These are phyloP conservation scores for Hypothenemus hampei DNA, from an alignment of 1,140 invertebrate species.

Conservation along the genomic window DNA sequence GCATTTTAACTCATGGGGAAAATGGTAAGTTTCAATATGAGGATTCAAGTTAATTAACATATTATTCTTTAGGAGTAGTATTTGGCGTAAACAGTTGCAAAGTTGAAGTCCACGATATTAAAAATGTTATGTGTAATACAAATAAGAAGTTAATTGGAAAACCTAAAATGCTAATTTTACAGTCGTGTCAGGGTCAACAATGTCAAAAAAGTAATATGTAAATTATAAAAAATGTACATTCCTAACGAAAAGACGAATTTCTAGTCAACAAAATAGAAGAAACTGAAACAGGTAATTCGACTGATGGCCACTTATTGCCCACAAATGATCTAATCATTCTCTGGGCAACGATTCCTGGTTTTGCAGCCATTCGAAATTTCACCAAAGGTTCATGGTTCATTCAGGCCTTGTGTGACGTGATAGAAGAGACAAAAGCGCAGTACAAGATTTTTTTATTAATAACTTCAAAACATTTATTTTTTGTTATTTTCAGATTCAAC, in stretches of 20 bases:
- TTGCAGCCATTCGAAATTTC: slow-evolving; percentile 67
- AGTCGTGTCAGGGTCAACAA: slow-evolving; percentile 37
- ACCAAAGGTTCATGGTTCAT: slow-evolving; percentile 72
- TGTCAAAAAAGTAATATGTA: slow-evolving; percentile 34
- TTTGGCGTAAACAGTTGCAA: slow-evolving; percentile 39
- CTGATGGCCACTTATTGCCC: slow-evolving; percentile 17
- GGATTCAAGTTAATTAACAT: not conserved
- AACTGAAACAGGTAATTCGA: not conserved
- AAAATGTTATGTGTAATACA: slow-evolving; percentile 27
- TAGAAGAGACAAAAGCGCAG: slow-evolving; percentile 47
- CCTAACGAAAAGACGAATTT: no score
- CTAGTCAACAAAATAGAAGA: not conserved
- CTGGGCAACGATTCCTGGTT: slow-evolving; percentile 69
- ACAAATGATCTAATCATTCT: slow-evolving; percentile 68
- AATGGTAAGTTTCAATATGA: slow-evolving; percentile 23
- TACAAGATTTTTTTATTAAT: slow-evolving; percentile 15
- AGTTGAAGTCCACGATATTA: slow-evolving; percentile 31
- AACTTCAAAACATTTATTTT: not conserved
- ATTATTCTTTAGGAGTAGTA: slow-evolving; percentile 30
- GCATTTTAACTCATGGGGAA: slow-evolving; percentile 38
- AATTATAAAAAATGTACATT: not conserved
- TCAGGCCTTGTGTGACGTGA: slow-evolving; percentile 59
- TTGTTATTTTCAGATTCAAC: slow-evolving; percentile 28
- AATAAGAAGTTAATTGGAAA: slow-evolving; percentile 31
- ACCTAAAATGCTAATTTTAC: slow-evolving; percentile 39